These are phyloP conservation scores for Oreochromis niloticus DNA, from an alignment of 2,113 vertebrate genomes.

Conservation along the genomic window DNA sequence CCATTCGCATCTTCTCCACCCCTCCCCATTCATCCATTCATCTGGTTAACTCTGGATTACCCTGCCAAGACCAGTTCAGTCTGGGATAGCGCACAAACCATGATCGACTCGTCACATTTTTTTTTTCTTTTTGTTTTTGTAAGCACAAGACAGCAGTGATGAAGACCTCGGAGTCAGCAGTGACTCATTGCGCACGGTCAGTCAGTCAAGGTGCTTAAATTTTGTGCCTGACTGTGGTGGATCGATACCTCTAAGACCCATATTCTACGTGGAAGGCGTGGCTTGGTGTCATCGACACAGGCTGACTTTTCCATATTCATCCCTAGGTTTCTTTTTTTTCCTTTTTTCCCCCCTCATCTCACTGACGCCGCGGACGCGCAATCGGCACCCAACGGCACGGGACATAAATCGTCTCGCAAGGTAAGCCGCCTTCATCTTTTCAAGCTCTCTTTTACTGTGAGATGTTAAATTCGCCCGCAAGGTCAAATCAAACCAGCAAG, in stretches of 20 bases:
- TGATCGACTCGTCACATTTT: conserved; percentile 16
- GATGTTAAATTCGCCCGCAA: conserved; percentile 51
- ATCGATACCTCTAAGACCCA: conserved; percentile 46
- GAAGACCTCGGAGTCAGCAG: neutral
- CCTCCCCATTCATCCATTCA: conserved; percentile 27
- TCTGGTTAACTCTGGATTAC: conserved; percentile 23
- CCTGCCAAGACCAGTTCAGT: conserved; percentile 5
- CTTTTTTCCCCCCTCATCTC: neutral
- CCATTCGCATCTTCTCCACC: neutral
- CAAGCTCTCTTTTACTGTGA: neutral
- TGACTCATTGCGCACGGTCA: conserved; percentile 55
- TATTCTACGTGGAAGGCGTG: conserved; percentile 65
- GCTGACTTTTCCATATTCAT: conserved; percentile 58
- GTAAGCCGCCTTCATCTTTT: conserved; percentile 27
- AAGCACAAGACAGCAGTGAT: neutral
- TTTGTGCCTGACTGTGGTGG: neutral
- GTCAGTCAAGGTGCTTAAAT: neutral
- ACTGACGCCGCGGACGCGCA: conserved; percentile 44
- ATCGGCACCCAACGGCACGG: conserved; percentile 23
- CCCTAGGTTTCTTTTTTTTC: neutral
- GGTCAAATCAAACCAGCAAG: conserved; percentile 57
- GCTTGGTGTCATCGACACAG: conserved; percentile 60
- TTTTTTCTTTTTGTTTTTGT: neutral
- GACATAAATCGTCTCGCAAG: conserved; percentile 19
- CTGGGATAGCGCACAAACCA: neutral